Base-by-base conservation (phyloP, 2,113 vertebrate species). In the Vulpes lagopus region DNA sequence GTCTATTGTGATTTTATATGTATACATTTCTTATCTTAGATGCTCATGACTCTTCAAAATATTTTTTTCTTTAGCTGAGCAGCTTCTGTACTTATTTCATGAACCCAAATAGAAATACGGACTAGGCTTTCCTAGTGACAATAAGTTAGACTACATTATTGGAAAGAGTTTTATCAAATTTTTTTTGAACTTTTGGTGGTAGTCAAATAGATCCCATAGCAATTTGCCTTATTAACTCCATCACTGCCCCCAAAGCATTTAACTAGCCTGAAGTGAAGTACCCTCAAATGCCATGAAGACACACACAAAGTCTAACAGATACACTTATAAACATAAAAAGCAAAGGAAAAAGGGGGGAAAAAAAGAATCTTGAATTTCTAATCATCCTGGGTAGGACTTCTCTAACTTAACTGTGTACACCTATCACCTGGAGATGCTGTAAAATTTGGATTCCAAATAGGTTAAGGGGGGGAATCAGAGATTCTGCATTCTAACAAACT, bases 171-270 rank as follows among this genome's bases (percentile, higher is more conserved):
- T 80, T 90, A 79, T 98, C 94, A 97, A 96, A 90, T 98, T 95
- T 64, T 64, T 98, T 96, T 97, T 97, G 74, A 98, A 97, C 93
- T 95, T 95, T 73, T 17, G 11, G 19, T 30, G 65, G 32, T 65
- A 65, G 20, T 57, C 14, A 12, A 67, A 81, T 74, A 35, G 93
- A 98, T 89, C 71, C 94, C 94, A 95, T 97, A 97, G 96, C 85
- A 97, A 93, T 96, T 98, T 98, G 95, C 92, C 96, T 97, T 90
- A 67, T 98, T 97, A 97, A 98, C 93, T 78, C 89, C 30, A 98
- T 98, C 93, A 65, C 92, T 96, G 86, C 88, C 93, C 94, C 95
- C 35, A 2, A 0, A 97, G 95, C 1, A 0, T 83, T 94, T 95
- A 96, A 84, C 25, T 91, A 65, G 51, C 89, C 86, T 97, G 81